Base-by-base conservation (phyloP, 2,797 vertebrate species). In the Acridotheres tristis region DNA sequence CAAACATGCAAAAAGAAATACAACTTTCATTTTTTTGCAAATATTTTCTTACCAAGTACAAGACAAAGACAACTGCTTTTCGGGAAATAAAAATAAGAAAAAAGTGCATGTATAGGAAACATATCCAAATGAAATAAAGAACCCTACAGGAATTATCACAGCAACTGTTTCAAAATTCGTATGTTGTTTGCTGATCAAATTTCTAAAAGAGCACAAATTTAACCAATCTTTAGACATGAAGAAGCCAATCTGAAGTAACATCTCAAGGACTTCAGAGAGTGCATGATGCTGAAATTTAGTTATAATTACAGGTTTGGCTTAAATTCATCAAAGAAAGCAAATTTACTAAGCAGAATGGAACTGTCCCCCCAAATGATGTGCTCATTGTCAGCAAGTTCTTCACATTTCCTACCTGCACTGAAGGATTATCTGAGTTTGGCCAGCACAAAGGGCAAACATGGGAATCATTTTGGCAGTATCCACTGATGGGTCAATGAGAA, bases 401-500 rank as follows among this genome's bases (percentile, higher is more conserved):
- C 51, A 47, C 53, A n/a, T 68, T 94, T 95, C 67, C 91, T 90
- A 59, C 84, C 90, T 88, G 83, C 85, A 76, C 62, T 65, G 72
- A 78, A 84, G 29, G 48, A 85, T 29, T 67, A 47, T 45, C 65
- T 54, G 61, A 89, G 88, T 82, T 89, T 88, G 92, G 97, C 82
- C 95, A 78, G 74, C 36, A 73, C 12, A 68, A 9, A 9, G 88
- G 48, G 63, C 19, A 36, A 91, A 87, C 54, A 43, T 79, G 62
- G 67, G 94, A 94, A 90, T 72, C 63, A 84, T 58, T 92, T 81
- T 97, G 91, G 84, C 67, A 63, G 59, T 53, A 58, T 23, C 63
- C 21, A 13, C 62, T 51, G 47, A 63, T 8, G 43, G 91, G 63
- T 61, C 75, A 90, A 1, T 11, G 82, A 87, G 73, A 83, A n/a